Evolutionary conservation across 2,797 vertebrate species (phyloP), one percentile per base, ranked within the genome.

Genomic region (Mico argentatus): DNA sequence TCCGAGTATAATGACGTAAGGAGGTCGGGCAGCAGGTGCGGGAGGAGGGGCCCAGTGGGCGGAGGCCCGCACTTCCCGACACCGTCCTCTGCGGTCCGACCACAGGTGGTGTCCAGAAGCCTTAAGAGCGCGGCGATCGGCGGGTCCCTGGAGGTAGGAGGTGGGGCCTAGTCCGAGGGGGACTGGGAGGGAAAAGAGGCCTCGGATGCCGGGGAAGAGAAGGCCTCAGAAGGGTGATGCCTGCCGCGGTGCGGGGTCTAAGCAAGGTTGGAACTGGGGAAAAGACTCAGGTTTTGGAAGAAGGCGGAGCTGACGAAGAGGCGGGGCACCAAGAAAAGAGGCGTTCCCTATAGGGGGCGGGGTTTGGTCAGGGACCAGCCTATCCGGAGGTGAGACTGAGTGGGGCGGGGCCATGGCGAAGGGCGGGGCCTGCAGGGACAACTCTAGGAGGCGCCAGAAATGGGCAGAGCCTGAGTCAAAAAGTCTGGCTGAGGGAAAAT

Each of bases 1-100:
- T 98, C 99, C 4, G 98, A 98, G 12, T 99, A 99, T 93, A 99
- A 99, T 88, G 97, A 98, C 36, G 99, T 99, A 98, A 98, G 94
- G 24, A 33, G 0, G 11, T 61, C 10, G 17, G 30, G 55, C 1
- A 24, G 27, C 9, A 5, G 84, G 20, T 1, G 26, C 4, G 11
- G 7, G 20, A 0, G 27, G 50, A 8, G 12, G 10, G 48, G 2
- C 5, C 30, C 19, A 0, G 33, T 1, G 7, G 2, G 4, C 12
- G 1, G 7, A 7, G 10, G 33, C 30, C 14, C 4, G 57, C 41
- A 0, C 20, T 27, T 50, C 72, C 72, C 12, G 50, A 55, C 30
- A 64, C 17, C n/a, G 11, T 41, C 17, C 33, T 26, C 33, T 0
- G 0, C 8, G 11, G 4, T 46, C 17, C 26, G 26, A 6, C 97